Percentiles rank a stretch among this genome's conserved stretches.
phyloP scores from a whole-genome alignment of 2,797 vertebrate species.

The Galagoides demidoff region DNA sequence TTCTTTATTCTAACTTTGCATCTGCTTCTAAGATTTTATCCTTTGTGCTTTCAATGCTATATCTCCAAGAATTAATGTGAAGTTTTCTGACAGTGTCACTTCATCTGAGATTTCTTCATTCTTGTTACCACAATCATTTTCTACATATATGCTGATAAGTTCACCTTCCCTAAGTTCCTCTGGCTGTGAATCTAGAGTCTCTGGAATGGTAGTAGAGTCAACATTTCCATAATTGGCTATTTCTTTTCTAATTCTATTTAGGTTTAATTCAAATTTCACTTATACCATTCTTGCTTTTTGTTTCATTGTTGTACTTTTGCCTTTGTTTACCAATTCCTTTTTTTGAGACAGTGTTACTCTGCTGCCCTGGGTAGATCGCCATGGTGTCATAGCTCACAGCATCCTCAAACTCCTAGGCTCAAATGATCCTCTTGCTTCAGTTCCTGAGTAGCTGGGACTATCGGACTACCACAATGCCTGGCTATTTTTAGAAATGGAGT shows the following conservation, averaged over 20 bases:
- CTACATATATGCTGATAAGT: neutral
- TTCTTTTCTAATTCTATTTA: neutral
- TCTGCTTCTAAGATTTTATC: neutral
- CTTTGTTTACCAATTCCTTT: neutral
- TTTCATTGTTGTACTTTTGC: neutral
- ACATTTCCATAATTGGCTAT: neutral
- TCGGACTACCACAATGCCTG: too few species aligned
- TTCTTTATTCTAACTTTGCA: neutral
- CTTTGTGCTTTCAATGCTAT: neutral
- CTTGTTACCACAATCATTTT: neutral
- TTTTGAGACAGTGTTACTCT: too few species aligned
- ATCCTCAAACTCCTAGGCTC: too few species aligned
- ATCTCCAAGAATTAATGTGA: neutral
- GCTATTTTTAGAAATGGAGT: too few species aligned
- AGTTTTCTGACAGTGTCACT: neutral
- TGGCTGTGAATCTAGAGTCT: neutral
- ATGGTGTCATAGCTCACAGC: too few species aligned
- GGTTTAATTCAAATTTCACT: constrained; percentile 22
- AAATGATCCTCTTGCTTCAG: too few species aligned
- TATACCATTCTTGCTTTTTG: neutral
- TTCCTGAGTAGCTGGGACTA: too few species aligned
- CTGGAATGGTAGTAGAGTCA: neutral
- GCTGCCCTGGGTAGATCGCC: too few species aligned
- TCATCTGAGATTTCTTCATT: neutral
- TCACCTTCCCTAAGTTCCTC: neutral